phyloP scores from a whole-genome alignment of 2,113 vertebrate genomes.

The Stigmatopora argus region DNA sequence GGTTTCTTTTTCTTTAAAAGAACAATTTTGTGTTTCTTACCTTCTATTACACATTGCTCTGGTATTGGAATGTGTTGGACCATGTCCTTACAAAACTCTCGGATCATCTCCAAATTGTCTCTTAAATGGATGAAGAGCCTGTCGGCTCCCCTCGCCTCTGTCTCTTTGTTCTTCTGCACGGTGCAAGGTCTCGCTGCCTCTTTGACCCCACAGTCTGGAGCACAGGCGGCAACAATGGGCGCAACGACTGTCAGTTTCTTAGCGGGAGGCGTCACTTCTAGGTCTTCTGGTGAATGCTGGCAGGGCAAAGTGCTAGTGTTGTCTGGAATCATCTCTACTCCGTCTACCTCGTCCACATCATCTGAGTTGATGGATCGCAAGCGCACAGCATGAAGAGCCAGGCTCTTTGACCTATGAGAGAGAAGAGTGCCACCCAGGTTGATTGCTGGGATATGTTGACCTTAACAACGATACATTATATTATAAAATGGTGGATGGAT shows the following conservation, averaged over 20 bases:
- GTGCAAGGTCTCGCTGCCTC: slow-evolving; percentile 37
- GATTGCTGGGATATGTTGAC: neutral
- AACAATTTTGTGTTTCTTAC: slow-evolving; percentile 57
- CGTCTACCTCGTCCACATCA: slow-evolving; percentile 58
- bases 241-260: slow-evolving; percentile 25
- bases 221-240: neutral
- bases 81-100: slow-evolving; percentile 75
- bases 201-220: slow-evolving; percentile 11
- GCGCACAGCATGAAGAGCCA: slow-evolving; percentile 74
- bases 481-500: no score
- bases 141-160: slow-evolving; percentile 66
- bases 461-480: no score
- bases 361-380: slow-evolving; percentile 69
- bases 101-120: slow-evolving; percentile 80
- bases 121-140: slow-evolving; percentile 81
- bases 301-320: slow-evolving; percentile 56
- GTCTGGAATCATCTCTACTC: slow-evolving; percentile 56
- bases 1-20: neutral
- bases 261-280: slow-evolving; percentile 20
- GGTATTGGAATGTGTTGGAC: slow-evolving; percentile 80
- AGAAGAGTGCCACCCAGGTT: neutral
- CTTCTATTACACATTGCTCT: slow-evolving; percentile 88
- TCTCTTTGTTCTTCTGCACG: slow-evolving; percentile 32
- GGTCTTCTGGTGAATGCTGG: slow-evolving; percentile 41
- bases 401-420: slow-evolving; percentile 80